Conservation (phyloP, 2,888 invertebrate species). For the Gryllus longicercus region DNA sequence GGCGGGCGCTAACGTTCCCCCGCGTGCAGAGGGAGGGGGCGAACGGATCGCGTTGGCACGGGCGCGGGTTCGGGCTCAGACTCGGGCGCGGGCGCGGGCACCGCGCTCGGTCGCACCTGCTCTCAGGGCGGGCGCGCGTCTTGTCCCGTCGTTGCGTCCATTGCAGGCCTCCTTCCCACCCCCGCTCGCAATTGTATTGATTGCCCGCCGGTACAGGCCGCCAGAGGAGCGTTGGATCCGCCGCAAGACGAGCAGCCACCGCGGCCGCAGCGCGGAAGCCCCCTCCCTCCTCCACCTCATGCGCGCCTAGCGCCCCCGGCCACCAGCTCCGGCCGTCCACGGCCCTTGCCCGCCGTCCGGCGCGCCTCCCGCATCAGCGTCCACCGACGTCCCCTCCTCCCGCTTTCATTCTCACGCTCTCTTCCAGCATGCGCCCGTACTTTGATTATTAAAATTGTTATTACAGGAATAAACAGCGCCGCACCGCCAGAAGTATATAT, state of each 20-base stretch:
- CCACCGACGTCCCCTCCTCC: neutral
- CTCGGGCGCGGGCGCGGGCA: neutral
- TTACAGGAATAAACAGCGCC: neutral
- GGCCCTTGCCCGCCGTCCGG: neutral
- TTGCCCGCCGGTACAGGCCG: constrained; percentile 17
- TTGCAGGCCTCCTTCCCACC: neutral
- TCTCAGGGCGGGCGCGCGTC: neutral
- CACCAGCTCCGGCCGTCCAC: neutral
- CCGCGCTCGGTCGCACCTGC: neutral
- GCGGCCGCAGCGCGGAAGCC: neutral
- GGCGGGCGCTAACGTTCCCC: neutral
- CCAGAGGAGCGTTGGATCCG: neutral
- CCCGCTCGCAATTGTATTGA: constrained; percentile 17
- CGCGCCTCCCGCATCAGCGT: constrained; percentile 3
- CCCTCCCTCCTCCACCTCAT: neutral
- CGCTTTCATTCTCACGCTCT: constrained; percentile 10
- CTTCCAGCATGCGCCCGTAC: neutral
- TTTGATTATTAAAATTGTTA: constrained; percentile 17
- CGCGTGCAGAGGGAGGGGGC: neutral
- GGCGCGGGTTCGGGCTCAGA: neutral
- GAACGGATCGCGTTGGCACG: neutral
- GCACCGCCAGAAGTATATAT: constrained; percentile 4
- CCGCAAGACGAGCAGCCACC: neutral
- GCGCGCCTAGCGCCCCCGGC: neutral
- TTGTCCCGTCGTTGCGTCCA: neutral